A percentile compares a stretch with the other conserved stretches of the same genome.
Evolutionary conservation across 2,113 vertebrate species (phyloP).

Genomic region (Syrmaticus mikado): DNA sequence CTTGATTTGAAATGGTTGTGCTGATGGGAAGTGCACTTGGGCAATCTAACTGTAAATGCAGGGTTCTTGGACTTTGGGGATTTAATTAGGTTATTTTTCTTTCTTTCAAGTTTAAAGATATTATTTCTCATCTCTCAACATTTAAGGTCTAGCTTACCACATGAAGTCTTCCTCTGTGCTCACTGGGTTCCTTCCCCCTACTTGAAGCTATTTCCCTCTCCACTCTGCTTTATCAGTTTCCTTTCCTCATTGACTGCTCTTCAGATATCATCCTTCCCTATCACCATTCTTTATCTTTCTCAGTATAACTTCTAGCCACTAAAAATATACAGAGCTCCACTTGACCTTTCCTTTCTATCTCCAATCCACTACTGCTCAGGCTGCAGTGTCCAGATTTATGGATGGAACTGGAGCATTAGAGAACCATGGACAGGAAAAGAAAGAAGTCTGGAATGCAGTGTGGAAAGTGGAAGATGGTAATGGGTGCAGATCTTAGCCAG

Average conservation of each 20-base stretch:
- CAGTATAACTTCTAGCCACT: neutral
- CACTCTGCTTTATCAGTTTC: neutral
- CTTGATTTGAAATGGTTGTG: slow-evolving; percentile 25
- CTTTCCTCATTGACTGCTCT: neutral
- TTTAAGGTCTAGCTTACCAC: neutral
- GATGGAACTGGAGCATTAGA: neutral
- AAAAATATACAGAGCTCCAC: neutral
- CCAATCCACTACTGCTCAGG: neutral
- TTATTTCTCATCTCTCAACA: neutral
- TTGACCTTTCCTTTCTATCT: neutral
- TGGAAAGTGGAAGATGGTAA: neutral
- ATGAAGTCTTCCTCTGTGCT: fast-evolving
- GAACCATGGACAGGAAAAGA: neutral
- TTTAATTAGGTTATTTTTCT: slow-evolving; percentile 23
- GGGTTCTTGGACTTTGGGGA: neutral
- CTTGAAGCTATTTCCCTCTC: neutral
- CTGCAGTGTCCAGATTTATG: neutral
- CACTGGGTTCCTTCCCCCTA: neutral
- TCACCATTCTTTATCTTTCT: neutral
- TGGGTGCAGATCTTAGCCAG: neutral
- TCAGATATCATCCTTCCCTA: neutral
- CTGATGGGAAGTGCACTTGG: slow-evolving; percentile 45
- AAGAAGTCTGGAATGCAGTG: neutral
- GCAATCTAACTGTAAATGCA: slow-evolving; percentile 35
- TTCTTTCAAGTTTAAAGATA: slow-evolving; percentile 4